Percentiles rank a stretch among this genome's conserved stretches.
Evolutionary conservation across 2,113 vertebrate species (phyloP).

Genomic region (Atlantisia rogersi): DNA sequence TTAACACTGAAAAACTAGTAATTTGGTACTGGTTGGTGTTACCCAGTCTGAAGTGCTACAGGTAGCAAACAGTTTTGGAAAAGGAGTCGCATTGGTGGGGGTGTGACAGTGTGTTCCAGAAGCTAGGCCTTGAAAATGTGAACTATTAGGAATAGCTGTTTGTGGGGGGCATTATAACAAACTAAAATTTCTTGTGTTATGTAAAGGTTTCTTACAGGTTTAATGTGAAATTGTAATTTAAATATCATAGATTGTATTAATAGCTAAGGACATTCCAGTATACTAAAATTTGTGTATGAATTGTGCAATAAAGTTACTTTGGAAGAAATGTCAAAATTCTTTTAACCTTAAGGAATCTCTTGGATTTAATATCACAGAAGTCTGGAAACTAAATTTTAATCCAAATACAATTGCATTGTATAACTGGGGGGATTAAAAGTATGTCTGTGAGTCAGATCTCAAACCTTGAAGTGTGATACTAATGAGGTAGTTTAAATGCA

Average conservation of each 20-base stretch:
- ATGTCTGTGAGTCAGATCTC: neutral
- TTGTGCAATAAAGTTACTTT: constrained; percentile 77
- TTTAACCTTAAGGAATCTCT: neutral
- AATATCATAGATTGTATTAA: constrained; percentile 10
- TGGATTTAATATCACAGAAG: neutral
- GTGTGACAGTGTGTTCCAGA: neutral
- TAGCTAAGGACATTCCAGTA: constrained; percentile 30
- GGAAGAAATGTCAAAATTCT: constrained; percentile 26
- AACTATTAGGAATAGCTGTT: neutral
- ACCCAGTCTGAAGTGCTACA: neutral
- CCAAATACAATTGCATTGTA: neutral
- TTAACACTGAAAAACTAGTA: neutral
- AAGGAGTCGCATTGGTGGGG: neutral
- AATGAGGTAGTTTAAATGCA: neutral
- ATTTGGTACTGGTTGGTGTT: neutral
- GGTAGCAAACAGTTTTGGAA: neutral
- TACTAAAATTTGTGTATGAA: constrained; percentile 60
- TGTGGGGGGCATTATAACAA: constrained; percentile 10
- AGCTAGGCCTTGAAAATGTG: constrained; percentile 16
- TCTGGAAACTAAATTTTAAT: neutral
- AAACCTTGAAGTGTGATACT: neutral
- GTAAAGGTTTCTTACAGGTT: constrained; percentile 38
- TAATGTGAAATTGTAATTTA: constrained; percentile 56
- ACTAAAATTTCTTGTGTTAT: neutral
- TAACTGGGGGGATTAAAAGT: neutral